phyloP scores from a whole-genome alignment of 2,797 vertebrate species.

The Aulostomus chinensis region DNA sequence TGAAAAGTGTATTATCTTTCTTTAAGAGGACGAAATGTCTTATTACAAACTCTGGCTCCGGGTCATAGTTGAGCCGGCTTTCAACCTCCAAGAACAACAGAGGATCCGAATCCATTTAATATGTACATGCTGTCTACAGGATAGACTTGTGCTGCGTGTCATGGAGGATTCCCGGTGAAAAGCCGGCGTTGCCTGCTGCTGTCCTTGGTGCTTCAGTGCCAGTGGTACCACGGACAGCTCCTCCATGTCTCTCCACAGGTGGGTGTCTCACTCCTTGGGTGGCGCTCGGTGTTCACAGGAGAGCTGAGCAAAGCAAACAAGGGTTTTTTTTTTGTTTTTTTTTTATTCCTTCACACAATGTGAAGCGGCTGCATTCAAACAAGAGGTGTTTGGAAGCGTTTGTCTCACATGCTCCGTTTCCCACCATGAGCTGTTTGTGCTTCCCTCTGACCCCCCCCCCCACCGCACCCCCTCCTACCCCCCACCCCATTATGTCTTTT shows the following conservation, averaged over 20 bases:
- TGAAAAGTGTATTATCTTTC: background rate
- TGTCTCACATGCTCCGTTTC: conserved; percentile 59
- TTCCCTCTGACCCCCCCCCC: conserved; percentile 19
- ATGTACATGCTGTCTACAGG: conserved; percentile 3
- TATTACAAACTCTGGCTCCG: background rate
- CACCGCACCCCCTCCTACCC: conserved; percentile 38
- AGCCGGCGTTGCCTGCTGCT: conserved; percentile 29
- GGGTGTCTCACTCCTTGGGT: conserved; percentile 19
- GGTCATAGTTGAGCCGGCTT: background rate
- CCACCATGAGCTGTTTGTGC: conserved; percentile 38
- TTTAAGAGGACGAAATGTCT: background rate
- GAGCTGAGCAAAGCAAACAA: conserved; percentile 29
- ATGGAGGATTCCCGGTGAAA: background rate
- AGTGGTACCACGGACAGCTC: conserved; percentile 76
- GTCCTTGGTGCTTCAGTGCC: conserved; percentile 55
- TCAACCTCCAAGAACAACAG: background rate
- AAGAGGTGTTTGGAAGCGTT: conserved; percentile 19
- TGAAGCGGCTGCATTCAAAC: conserved; percentile 30
- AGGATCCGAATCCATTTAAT: background rate
- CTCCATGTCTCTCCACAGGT: conserved; percentile 51
- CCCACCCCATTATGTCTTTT: background rate
- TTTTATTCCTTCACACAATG: conserved; percentile 24
- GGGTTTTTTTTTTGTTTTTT: conserved; percentile 7
- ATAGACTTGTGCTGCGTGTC: background rate
- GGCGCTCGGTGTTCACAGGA: conserved; percentile 2